A percentile compares a stretch with the other conserved stretches of the same genome.
These are phyloP conservation scores for Sclerodermus sp. DNA, from an alignment of 2,888 invertebrate genomes.

Conservation along the genomic window DNA sequence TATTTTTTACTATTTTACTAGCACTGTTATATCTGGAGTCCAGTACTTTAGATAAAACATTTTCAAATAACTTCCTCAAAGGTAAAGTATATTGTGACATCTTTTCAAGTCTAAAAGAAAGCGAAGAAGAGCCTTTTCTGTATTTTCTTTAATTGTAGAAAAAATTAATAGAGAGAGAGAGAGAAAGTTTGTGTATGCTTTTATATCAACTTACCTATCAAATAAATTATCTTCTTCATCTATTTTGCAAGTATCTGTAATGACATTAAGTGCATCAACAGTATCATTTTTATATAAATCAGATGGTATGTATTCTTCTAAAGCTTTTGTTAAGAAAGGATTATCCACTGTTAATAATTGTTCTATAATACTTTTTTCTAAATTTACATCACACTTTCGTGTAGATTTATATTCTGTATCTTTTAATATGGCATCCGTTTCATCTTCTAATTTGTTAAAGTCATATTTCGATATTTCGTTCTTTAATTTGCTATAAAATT, in stretches of 20 bases:
- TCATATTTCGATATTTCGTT: slow-evolving; percentile 41
- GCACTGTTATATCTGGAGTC: slow-evolving; percentile 54
- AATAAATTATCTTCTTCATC: slow-evolving; percentile 15
- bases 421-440: slow-evolving; percentile 22
- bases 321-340: slow-evolving; percentile 58
- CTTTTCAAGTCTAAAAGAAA: slow-evolving; percentile 33
- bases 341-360: slow-evolving; percentile 45
- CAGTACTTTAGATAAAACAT: slow-evolving; percentile 55
- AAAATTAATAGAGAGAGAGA: no score
- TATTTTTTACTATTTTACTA: slow-evolving; percentile 59
- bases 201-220: slow-evolving; percentile 18
- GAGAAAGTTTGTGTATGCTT: no score
- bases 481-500: slow-evolving; percentile 40
- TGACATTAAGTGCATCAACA: neutral
- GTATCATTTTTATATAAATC: slow-evolving; percentile 16
- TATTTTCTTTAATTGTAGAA: neutral
- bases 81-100: slow-evolving; percentile 52
- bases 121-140: neutral
- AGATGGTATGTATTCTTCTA: slow-evolving; percentile 53
- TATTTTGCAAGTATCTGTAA: neutral
- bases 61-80: slow-evolving; percentile 55
- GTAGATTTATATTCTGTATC: neutral
- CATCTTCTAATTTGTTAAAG: slow-evolving; percentile 6
- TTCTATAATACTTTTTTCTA: slow-evolving; percentile 39
- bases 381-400: slow-evolving; percentile 24